Percentiles rank a stretch among this genome's conserved stretches.
These are phyloP conservation scores for Odontomyia ornata DNA, from an alignment of 2,888 invertebrate genomes.

Conservation along the genomic window DNA sequence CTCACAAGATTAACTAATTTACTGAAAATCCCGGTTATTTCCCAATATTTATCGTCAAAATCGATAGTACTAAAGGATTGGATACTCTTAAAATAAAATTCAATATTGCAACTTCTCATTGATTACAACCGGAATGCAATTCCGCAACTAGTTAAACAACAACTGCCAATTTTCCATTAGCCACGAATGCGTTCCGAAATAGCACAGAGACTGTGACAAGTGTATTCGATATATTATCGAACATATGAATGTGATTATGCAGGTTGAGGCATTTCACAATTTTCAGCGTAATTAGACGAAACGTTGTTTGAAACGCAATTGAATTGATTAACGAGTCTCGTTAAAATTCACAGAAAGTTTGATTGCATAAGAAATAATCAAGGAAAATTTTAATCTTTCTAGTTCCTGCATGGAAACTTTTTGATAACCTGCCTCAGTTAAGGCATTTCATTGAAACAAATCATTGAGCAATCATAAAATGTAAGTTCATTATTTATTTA, in stretches of 20 bases:
- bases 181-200: slow-evolving; percentile 1
- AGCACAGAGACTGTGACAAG: neutral
- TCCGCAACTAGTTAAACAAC: neutral
- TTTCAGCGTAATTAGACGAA: neutral
- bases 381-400: neutral
- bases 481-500: too few relatives aligned
- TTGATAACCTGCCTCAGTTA: too few relatives aligned
- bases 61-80: neutral
- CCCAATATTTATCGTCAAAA: too few relatives aligned
- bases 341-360: neutral
- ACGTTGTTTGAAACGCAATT: neutral
- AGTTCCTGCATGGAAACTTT: too few relatives aligned
- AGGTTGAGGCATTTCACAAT: neutral
- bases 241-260: neutral
- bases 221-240: neutral
- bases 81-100: neutral
- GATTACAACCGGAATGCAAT: neutral
- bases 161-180: neutral
- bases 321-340: neutral
- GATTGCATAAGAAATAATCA: neutral
- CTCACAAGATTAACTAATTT: too few relatives aligned
- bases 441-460: too few relatives aligned
- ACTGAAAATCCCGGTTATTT: too few relatives aligned
- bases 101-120: neutral
- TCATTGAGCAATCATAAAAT: too few relatives aligned